A percentile compares a stretch with the other conserved stretches of the same genome.
phyloP scores from a whole-genome alignment of 1,140 invertebrate species.

The Apis laboriosa region DNA sequence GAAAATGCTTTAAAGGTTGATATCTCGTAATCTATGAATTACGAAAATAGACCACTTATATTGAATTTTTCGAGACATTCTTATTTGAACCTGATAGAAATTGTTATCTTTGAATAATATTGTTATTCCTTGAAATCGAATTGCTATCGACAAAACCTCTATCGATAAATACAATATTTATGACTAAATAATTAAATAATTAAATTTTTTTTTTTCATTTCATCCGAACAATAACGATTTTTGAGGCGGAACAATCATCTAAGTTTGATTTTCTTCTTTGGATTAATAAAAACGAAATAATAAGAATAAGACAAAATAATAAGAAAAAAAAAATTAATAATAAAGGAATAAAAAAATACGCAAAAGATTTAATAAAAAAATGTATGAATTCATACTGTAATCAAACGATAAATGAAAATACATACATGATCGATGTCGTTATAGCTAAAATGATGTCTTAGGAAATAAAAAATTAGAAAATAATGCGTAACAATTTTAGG shows the following conservation, averaged over 20 bases:
- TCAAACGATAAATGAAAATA: neutral
- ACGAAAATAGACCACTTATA: neutral
- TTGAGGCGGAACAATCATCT: neutral
- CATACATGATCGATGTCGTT: conserved; percentile 43
- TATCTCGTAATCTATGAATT: neutral
- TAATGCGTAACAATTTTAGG: conserved; percentile 36
- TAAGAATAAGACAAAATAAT: neutral
- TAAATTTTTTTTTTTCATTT: neutral
- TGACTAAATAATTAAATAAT: neutral
- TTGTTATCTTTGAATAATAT: conserved; percentile 19
- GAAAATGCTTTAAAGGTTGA: conserved; percentile 21
- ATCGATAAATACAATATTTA: neutral
- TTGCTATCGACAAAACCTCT: neutral
- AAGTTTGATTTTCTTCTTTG: neutral
- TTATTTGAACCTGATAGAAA: neutral
- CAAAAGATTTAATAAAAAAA: neutral
- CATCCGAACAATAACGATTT: neutral
- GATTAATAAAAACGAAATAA: neutral
- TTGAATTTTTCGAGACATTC: conserved; percentile 9
- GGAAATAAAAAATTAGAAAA: conserved; percentile 32
- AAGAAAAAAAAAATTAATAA: neutral
- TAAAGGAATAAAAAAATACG: too few species aligned
- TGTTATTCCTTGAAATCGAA: conserved; percentile 3
- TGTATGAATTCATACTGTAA: neutral
- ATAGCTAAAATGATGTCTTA: conserved; percentile 48